Conservation (phyloP, 2,797 vertebrate genomes). For the Octomys mimax region DNA sequence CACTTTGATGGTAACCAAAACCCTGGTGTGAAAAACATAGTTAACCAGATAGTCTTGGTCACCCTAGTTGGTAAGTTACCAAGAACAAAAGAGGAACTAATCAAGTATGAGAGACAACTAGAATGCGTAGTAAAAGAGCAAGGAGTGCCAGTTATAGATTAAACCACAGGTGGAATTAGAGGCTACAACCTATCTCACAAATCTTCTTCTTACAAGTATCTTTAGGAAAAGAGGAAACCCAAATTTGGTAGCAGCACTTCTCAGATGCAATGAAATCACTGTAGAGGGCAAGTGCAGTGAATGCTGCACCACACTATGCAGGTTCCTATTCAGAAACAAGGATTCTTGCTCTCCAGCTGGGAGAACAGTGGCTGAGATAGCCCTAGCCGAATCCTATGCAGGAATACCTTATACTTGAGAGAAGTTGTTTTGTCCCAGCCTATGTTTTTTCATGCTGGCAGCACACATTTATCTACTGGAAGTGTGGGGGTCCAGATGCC, state of each 20-base stretch:
- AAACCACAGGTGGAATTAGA: neutral
- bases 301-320: neutral
- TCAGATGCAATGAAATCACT: neutral
- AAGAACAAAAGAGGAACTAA: neutral
- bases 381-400: neutral
- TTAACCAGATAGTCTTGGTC: neutral
- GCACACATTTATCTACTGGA: neutral
- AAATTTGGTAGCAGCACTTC: neutral
- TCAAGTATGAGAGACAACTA: neutral
- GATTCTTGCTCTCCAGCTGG: neutral
- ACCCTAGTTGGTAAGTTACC: neutral
- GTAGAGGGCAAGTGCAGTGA: neutral
- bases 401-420: neutral
- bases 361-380: neutral
- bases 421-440: neutral
- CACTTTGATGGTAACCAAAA: neutral
- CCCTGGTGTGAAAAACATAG: neutral
- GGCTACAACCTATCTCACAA: neutral
- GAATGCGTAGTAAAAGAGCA: neutral
- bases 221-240: neutral
- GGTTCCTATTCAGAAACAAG: neutral
- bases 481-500: neutral
- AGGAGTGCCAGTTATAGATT: neutral
- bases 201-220: neutral
- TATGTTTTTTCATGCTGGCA: neutral